These are phyloP conservation scores for Dynastes hyllus DNA, from an alignment of 2,888 invertebrate genomes.

Conservation along the genomic window DNA sequence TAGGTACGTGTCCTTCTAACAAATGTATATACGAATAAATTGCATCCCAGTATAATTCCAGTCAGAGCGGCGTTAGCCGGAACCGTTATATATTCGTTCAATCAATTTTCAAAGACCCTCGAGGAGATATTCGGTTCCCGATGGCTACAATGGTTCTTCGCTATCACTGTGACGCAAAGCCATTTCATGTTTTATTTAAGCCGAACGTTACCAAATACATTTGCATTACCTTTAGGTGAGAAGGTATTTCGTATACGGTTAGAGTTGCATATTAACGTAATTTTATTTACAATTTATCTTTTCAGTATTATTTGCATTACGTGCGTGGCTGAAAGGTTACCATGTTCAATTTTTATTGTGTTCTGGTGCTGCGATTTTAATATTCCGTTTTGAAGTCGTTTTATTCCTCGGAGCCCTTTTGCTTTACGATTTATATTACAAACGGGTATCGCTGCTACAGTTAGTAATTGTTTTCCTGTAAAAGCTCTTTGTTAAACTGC, in stretches of 20 bases:
- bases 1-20: slow-evolving; percentile 78
- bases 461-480: slow-evolving; percentile 69
- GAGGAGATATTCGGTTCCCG: slow-evolving; percentile 84
- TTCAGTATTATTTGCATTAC: slow-evolving; percentile 88
- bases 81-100: slow-evolving; percentile 84
- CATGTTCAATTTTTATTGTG: slow-evolving; percentile 84
- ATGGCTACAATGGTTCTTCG: slow-evolving; percentile 87
- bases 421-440: slow-evolving; percentile 83
- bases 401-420: slow-evolving; percentile 91
- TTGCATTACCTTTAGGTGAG: slow-evolving; percentile 93
- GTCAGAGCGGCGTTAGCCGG: slow-evolving; percentile 88
- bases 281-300: slow-evolving; percentile 37
- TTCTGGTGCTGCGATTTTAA: slow-evolving; percentile 90
- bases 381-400: slow-evolving; percentile 93
- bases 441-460: slow-evolving; percentile 80
- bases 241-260: slow-evolving; percentile 53
- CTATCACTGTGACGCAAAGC: slow-evolving; percentile 93
- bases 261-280: slow-evolving; percentile 46
- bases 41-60: slow-evolving; percentile 70
- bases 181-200: slow-evolving; percentile 98
- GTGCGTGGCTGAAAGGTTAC: slow-evolving; percentile 88
- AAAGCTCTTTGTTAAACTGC: not conserved
- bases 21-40: not conserved
- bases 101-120: slow-evolving; percentile 82
- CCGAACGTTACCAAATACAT: slow-evolving; percentile 94